Base-by-base conservation (phyloP, 2,113 vertebrate species). In the Oceanites oceanicus region DNA sequence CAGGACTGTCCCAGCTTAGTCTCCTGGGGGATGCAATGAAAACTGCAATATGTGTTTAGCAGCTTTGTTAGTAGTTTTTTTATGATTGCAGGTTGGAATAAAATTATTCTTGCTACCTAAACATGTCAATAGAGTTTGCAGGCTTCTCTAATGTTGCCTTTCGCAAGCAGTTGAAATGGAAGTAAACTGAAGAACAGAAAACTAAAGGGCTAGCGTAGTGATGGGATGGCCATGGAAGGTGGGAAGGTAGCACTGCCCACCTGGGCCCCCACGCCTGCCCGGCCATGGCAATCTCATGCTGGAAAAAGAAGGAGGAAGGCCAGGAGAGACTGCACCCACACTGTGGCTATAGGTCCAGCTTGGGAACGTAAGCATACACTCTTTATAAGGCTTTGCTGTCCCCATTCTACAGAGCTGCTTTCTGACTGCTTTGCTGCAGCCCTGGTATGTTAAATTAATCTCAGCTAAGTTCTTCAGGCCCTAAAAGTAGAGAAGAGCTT, bases 361-460 rank as follows among this genome's bases (percentile, higher is more conserved):
- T 25, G 7, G 42, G 11, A 62, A 9, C 0, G 0, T 55, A 49
- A 62, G 6, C 7, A 13, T 2, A 19, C 4, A 4, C 7, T 45
- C 19, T 14, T 29, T 22, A 7, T 65, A 25, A 63, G n/a, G 13
- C 6, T 79, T 83, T n/a, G 26, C 42, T 63, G 14, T 34, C n/a
- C 19, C 20, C 15, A 27, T 75, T 75, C 32, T 75, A 18, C 25
- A 66, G 47, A 62, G 7, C 13, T 66, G 32, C 11, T 75, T 79
- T 63, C 47, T 83, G 42, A 38, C 23, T 59, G 21, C 6, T 76
- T 52, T 89, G 49, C 58, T 91, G 36, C 11, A 68, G 34, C 34
- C 23, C 7, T 56, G 17, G 8, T 44, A 8, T 63, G 29, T 86
- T 76, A 71, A 74, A 53, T 36, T 59, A 80, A 38, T 6, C 10